Evolutionary conservation across 2,888 invertebrate species (phyloP).

Genomic region (Melieria omissa): DNA sequence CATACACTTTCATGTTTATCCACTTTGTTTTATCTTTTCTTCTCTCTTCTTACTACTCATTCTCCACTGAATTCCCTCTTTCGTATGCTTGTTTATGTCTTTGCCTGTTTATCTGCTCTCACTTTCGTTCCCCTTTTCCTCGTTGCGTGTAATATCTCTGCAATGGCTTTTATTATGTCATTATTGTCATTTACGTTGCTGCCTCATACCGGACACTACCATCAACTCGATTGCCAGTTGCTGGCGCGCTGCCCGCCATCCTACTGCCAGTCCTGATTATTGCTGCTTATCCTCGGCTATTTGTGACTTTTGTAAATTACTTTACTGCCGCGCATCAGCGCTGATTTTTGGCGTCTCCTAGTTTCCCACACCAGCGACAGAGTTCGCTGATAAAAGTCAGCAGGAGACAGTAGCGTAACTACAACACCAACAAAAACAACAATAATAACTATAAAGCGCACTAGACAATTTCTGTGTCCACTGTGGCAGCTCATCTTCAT

Average conservation of each 20-base stretch:
- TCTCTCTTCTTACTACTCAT: not conserved
- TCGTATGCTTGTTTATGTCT: not conserved
- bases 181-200: constrained; percentile 8
- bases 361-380: not conserved
- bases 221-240: not conserved
- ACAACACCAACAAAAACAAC: not conserved
- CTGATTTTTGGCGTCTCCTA: not conserved
- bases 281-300: not conserved
- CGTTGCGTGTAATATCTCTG: no score
- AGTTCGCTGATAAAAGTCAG: not conserved
- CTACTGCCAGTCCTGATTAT: not conserved
- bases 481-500: no score
- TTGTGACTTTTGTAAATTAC: constrained; percentile 10
- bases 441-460: not conserved
- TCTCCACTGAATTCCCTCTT: not conserved
- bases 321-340: not conserved
- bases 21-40: no score
- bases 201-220: not conserved
- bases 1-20: no score
- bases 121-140: not conserved
- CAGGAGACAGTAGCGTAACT: not conserved
- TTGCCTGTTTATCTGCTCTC: not conserved
- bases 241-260: no score
- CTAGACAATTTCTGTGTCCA: not conserved
- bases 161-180: constrained; percentile 9